Conservation (phyloP, 2,888 invertebrate species). For the Prenolepis imparis region DNA sequence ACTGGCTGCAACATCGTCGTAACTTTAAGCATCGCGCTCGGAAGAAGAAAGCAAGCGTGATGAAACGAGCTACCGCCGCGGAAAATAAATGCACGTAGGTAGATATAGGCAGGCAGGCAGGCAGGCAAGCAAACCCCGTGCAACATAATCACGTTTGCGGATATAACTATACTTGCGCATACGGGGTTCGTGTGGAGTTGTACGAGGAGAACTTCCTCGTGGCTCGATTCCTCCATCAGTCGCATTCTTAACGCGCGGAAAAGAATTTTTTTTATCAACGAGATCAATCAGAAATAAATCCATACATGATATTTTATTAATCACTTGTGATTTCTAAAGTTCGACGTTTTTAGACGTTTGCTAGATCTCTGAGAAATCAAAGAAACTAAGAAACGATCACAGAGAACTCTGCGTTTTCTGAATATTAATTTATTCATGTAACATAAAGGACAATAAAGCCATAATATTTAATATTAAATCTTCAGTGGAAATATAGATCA, state of each 20-base stretch:
- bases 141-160: slow-evolving; percentile 43
- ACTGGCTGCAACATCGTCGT: slow-evolving; percentile 56
- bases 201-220: background rate
- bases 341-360: background rate
- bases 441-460: background rate
- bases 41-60: slow-evolving; percentile 68
- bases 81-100: slow-evolving; percentile 60
- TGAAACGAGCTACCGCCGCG: slow-evolving; percentile 59
- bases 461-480: background rate
- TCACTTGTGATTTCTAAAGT: background rate
- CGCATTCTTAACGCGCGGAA: background rate
- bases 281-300: background rate
- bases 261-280: background rate
- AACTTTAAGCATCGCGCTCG: slow-evolving; percentile 38
- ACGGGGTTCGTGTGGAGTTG: slow-evolving; percentile 3
- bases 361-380: background rate
- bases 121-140: slow-evolving; percentile 8
- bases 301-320: background rate
- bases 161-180: slow-evolving; percentile 14
- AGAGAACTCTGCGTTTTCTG: background rate
- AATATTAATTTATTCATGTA: slow-evolving; percentile 2
- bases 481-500: background rate
- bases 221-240: background rate
- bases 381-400: background rate
- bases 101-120: slow-evolving; percentile 13